Conservation (phyloP, 2,888 invertebrate genomes). For the Perithous albicinctus region DNA sequence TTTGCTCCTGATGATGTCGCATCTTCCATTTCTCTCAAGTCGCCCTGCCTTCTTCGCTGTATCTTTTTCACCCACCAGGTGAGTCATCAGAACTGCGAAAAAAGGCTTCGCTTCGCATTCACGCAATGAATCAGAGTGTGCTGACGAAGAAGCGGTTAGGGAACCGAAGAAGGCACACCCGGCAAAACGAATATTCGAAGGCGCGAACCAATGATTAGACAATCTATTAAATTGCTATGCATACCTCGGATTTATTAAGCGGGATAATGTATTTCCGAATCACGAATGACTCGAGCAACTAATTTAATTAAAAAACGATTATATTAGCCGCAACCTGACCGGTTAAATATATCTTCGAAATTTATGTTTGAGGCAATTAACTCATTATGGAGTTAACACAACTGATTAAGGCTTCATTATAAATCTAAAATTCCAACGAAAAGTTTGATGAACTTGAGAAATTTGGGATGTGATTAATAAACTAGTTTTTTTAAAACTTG, state of each 20-base stretch:
- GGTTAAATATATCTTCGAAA: neutral
- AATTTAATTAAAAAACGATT: neutral
- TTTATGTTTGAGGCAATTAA: neutral
- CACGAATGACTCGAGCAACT: neutral
- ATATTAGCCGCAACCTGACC: neutral
- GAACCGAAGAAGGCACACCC: neutral
- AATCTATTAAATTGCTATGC: neutral
- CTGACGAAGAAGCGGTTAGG: neutral
- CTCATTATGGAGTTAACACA: neutral
- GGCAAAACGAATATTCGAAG: slow-evolving; percentile 62
- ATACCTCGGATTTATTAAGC: neutral
- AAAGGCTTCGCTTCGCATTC: neutral
- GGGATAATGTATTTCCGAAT: neutral
- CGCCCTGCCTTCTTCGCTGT: slow-evolving; percentile 4
- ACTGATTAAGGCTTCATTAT: too few relatives aligned
- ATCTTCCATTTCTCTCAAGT: slow-evolving; percentile 36
- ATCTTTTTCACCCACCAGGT: slow-evolving; percentile 54
- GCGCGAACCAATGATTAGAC: slow-evolving; percentile 50
- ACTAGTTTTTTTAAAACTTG: too few relatives aligned
- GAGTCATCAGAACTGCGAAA: slow-evolving; percentile 54
- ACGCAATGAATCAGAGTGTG: slow-evolving; percentile 47
- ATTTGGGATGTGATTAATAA: too few relatives aligned
- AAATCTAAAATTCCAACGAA: too few relatives aligned
- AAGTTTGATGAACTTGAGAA: too few relatives aligned
- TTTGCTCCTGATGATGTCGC: slow-evolving; percentile 44